These are phyloP conservation scores for Drepana arcuata DNA, from an alignment of 1,140 invertebrate genomes.

Conservation along the genomic window DNA sequence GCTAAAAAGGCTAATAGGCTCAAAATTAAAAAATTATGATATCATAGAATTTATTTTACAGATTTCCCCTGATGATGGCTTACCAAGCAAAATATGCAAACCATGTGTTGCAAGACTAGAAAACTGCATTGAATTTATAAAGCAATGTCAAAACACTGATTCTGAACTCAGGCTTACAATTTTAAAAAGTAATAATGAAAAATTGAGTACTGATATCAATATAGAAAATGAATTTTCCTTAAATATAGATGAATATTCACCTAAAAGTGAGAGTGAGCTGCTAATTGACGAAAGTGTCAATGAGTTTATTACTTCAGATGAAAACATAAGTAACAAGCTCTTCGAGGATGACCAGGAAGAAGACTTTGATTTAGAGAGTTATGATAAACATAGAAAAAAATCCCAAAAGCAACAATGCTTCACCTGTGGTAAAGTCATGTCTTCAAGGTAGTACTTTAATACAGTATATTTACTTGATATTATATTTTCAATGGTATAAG, in stretches of 20 bases:
- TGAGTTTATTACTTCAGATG: no score
- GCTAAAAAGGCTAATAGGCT: no score
- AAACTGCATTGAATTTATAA: conserved; percentile 47
- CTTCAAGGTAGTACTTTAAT: conserved; percentile 42
- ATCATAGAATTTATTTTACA: conserved; percentile 26
- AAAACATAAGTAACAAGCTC: no score
- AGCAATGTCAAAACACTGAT: conserved; percentile 51
- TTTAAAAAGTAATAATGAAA: conserved; percentile 2
- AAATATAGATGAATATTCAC: conserved; percentile 2
- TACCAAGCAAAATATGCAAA: conserved; percentile 50
- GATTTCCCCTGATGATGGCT: conserved; percentile 49
- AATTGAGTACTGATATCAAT: conserved; percentile 3
- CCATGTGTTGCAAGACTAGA: conserved; percentile 41
- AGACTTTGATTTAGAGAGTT: no score
- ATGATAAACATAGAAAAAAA: no score
- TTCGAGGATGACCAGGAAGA: no score
- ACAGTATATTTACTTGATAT: not conserved
- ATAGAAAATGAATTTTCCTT: conserved; percentile 7
- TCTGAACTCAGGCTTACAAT: conserved; percentile 20
- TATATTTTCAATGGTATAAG: not conserved
- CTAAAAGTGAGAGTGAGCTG: conserved; percentile 11
- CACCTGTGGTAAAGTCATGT: conserved; percentile 67
- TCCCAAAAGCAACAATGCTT: conserved; percentile 53
- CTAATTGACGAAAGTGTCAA: conserved; percentile 12
- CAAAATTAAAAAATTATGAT: no score